Conservation (phyloP, 2,113 vertebrate genomes). For the Ardeotis arabs region DNA sequence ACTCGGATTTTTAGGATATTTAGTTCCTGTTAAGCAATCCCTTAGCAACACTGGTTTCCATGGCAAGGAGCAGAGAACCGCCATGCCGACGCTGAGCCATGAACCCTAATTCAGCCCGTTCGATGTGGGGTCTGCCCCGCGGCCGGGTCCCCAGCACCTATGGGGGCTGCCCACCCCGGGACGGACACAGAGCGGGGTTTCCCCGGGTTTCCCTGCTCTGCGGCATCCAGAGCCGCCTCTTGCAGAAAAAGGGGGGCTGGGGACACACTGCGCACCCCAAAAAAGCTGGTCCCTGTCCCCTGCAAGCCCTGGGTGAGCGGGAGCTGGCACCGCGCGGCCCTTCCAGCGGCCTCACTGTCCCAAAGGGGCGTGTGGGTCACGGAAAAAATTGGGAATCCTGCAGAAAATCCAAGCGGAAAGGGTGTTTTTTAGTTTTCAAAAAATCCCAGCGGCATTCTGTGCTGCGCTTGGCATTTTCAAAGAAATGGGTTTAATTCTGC, state of each 20-base stretch:
- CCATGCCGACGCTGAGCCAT: not conserved
- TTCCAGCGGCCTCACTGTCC: too few species aligned
- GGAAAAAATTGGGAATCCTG: not conserved
- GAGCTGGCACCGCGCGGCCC: not conserved
- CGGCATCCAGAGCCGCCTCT: not conserved
- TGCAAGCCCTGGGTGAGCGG: not conserved
- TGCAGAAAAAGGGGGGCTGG: rapidly evolving
- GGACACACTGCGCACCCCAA: not conserved
- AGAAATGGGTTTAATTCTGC: not conserved
- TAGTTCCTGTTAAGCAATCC: not conserved
- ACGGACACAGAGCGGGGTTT: too few species aligned
- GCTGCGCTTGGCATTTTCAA: rapidly evolving
- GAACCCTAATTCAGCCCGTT: not conserved
- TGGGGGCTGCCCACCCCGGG: not conserved
- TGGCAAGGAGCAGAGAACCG: conserved; percentile 9
- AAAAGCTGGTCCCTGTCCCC: not conserved
- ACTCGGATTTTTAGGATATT: not conserved
- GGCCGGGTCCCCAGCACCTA: not conserved
- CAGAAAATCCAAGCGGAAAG: rapidly evolving
- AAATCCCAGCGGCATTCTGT: rapidly evolving
- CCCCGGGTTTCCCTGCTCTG: too few species aligned
- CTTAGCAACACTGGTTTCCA: conserved; percentile 36
- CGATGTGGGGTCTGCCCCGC: not conserved
- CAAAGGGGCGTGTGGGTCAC: rapidly evolving
- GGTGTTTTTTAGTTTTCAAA: too few species aligned